These are phyloP conservation scores for Ypsolopha scabrella DNA, from an alignment of 2,888 invertebrate genomes.

Conservation along the genomic window DNA sequence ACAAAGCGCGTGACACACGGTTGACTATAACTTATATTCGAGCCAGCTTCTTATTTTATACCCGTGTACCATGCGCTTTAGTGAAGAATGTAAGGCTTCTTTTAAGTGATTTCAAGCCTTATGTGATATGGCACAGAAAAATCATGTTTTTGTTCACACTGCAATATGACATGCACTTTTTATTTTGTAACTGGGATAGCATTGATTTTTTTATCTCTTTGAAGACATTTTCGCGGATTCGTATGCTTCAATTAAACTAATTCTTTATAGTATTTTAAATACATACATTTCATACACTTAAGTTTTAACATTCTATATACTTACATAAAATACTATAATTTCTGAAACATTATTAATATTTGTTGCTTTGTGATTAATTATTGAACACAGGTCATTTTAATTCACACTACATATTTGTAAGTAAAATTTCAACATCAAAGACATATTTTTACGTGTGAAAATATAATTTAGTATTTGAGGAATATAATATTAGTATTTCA, in stretches of 20 bases:
- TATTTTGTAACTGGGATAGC: background rate
- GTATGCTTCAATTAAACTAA: too few species aligned
- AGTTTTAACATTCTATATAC: too few species aligned
- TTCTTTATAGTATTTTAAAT: too few species aligned
- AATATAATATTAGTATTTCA: background rate
- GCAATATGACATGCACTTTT: background rate
- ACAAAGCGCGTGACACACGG: background rate
- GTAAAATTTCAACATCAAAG: conserved; percentile 1
- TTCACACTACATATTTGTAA: conserved; percentile 32
- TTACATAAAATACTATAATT: too few species aligned
- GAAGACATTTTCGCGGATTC: too few species aligned
- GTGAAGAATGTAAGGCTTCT: background rate
- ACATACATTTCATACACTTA: too few species aligned
- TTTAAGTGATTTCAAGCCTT: background rate
- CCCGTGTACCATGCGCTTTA: background rate
- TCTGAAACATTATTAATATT: too few species aligned
- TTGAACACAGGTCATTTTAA: conserved; percentile 55
- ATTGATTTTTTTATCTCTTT: too few species aligned
- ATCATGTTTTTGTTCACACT: background rate
- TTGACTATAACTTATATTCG: background rate
- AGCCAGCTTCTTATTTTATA: background rate
- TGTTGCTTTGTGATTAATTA: conserved; percentile 11
- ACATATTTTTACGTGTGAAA: conserved; percentile 23
- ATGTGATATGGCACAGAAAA: conserved; percentile 39
- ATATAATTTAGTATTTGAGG: conserved; percentile 11